phyloP scores from a whole-genome alignment of 2,888 invertebrate species.

The Nephrotoma guestfalica region DNA sequence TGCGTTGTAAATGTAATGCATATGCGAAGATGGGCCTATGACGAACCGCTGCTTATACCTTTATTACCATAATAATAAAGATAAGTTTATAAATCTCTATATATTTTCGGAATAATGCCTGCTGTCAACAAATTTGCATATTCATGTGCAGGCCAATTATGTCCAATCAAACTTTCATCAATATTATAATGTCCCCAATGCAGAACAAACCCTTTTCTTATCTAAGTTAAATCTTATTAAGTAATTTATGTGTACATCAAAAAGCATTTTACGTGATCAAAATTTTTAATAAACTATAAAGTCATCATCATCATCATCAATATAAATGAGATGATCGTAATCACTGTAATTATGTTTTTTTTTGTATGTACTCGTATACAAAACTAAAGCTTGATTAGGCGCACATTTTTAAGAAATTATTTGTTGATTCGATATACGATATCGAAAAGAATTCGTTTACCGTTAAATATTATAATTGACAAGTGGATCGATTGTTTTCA shows the following conservation, averaged over 20 bases:
- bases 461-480: not conserved
- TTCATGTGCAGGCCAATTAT: not conserved
- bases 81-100: not conserved
- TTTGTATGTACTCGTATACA: not conserved
- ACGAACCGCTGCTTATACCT: not conserved
- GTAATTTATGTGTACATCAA: not conserved
- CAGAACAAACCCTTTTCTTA: not conserved
- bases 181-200: not conserved
- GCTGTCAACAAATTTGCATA: not conserved
- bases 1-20: not conserved
- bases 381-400: not conserved
- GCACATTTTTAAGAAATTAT: not conserved
- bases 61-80: not conserved
- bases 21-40: not conserved
- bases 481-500: not conserved
- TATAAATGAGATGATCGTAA: not conserved
- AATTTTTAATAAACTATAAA: not conserved
- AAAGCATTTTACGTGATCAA: not conserved
- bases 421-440: not conserved
- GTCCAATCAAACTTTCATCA: not conserved
- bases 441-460: not conserved
- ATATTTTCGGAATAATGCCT: not conserved
- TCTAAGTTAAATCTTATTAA: not conserved
- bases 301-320: not conserved
- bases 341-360: not conserved